phyloP scores from a whole-genome alignment of 2,797 vertebrate genomes.

The Centropyge bicolor region DNA sequence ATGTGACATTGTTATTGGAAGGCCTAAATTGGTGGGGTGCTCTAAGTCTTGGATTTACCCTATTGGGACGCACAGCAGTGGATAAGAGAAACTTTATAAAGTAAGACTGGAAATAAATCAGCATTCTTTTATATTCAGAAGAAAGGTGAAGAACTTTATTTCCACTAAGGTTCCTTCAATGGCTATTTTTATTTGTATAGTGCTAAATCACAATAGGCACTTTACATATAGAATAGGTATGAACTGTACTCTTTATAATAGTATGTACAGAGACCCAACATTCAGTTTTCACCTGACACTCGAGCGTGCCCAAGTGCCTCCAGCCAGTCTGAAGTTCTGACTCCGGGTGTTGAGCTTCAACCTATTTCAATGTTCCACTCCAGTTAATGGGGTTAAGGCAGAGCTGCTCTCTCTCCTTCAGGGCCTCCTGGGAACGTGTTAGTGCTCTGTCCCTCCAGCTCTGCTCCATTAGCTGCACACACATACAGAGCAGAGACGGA shows the following conservation, averaged over 20 bases:
- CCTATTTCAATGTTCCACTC: slow-evolving; percentile 85
- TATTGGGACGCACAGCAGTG: neutral
- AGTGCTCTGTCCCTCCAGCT: slow-evolving; percentile 82
- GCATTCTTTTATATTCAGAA: neutral
- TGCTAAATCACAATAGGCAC: too few species aligned
- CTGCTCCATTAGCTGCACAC: slow-evolving; percentile 84
- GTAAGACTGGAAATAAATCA: neutral
- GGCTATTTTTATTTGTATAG: too few species aligned
- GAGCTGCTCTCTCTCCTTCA: slow-evolving; percentile 81
- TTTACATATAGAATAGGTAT: too few species aligned
- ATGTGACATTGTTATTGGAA: neutral
- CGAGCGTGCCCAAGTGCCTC: neutral
- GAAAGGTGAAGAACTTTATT: neutral
- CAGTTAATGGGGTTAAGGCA: slow-evolving; percentile 86
- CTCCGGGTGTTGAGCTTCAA: slow-evolving; percentile 29
- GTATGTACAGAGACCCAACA: too few species aligned
- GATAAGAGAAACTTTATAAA: neutral
- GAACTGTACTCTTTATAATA: too few species aligned
- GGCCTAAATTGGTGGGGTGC: neutral
- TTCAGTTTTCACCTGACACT: slow-evolving; percentile 19
- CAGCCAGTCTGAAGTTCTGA: slow-evolving; percentile 18
- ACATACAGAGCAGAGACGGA: slow-evolving; percentile 19
- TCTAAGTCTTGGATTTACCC: neutral
- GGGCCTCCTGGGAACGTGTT: slow-evolving; percentile 80
- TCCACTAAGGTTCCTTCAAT: neutral